A percentile compares a stretch with the other conserved stretches of the same genome.
Conservation (phyloP, 2,113 vertebrate genomes). For the Neofelis nebulosa region DNA sequence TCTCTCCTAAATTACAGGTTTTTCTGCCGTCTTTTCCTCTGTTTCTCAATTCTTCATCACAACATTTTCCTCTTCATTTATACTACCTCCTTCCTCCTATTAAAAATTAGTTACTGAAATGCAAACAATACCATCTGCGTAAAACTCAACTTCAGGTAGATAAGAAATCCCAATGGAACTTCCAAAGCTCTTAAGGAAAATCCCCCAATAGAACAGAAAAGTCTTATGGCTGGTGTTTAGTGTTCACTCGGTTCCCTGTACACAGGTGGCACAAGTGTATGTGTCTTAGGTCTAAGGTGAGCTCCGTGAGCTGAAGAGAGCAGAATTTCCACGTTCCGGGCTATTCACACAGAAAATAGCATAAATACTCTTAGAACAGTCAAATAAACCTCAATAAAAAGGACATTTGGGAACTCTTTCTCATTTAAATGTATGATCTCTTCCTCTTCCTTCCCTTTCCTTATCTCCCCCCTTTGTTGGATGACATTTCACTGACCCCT, state of each 20-base stretch:
- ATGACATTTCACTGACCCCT: background rate
- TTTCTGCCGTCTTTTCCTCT: background rate
- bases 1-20: background rate
- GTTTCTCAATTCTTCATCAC: background rate
- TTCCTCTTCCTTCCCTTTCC: background rate
- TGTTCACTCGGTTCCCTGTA: background rate
- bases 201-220: background rate
- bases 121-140: background rate
- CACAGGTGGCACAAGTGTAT: background rate
- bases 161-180: background rate
- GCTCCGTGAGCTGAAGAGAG: background rate
- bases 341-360: background rate
- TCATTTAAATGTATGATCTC: background rate
- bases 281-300: background rate
- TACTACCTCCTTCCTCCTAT: background rate
- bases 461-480: background rate
- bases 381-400: background rate
- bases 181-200: background rate
- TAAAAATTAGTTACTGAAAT: background rate
- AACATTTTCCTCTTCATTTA: background rate
- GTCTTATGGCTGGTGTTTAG: background rate
- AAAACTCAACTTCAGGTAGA: background rate
- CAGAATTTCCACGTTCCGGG: background rate
- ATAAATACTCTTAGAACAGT: background rate
- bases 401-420: background rate